Percentiles rank a stretch among this genome's conserved stretches.
Conservation (phyloP, 2,888 invertebrate species). For the Cyrtodaria siliqua region DNA sequence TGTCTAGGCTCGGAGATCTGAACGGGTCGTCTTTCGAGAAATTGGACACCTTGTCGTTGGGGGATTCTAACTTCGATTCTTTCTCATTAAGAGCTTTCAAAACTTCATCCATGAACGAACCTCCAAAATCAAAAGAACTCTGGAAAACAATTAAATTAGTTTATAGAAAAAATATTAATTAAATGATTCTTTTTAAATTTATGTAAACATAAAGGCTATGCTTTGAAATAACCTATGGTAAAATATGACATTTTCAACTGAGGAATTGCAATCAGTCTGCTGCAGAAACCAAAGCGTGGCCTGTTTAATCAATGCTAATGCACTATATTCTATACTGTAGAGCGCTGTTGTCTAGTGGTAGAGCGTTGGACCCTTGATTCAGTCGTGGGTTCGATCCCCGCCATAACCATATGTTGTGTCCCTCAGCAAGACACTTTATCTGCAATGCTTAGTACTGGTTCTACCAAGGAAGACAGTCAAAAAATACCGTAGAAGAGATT, state of each 20-base stretch:
- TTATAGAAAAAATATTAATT: background rate
- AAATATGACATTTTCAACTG: background rate
- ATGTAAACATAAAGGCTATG: background rate
- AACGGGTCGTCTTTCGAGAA: conserved; percentile 47
- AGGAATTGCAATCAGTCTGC: too few relatives aligned
- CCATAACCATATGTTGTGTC: too few relatives aligned
- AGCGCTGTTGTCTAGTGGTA: too few relatives aligned
- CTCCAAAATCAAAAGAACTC: conserved; percentile 88
- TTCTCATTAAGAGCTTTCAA: conserved; percentile 89
- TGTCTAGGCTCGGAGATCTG: conserved; percentile 22
- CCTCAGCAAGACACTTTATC: too few relatives aligned
- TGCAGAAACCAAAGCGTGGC: too few relatives aligned
- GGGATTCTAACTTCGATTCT: conserved; percentile 68
- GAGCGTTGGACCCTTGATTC: too few relatives aligned
- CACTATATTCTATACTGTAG: too few relatives aligned
- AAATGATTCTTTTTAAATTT: background rate
- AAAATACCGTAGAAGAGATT: too few relatives aligned
- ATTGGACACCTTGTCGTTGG: conserved; percentile 51
- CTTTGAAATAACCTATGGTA: background rate
- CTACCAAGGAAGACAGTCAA: too few relatives aligned
- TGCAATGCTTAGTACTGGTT: too few relatives aligned
- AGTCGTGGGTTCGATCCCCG: too few relatives aligned
- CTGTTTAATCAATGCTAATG: too few relatives aligned
- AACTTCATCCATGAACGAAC: conserved; percentile 96
- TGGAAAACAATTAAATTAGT: conserved; percentile 58